Evolutionary conservation across 2,888 invertebrate species (phyloP).

Genomic region (Tenthredo livida): DNA sequence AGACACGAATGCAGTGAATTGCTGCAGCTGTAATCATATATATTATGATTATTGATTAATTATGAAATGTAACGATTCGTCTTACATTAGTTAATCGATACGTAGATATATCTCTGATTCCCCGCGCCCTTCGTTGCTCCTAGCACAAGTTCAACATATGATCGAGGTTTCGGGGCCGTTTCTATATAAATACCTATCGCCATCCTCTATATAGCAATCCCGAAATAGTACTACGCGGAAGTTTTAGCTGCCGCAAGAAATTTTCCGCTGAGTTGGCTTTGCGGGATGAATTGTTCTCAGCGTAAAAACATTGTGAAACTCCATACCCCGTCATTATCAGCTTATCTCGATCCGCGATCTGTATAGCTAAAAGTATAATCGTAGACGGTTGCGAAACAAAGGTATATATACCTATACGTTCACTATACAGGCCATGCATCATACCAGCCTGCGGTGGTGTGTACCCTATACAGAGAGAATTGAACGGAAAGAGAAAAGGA

Average conservation of each 20-base stretch:
- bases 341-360: neutral
- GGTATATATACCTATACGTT: neutral
- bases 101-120: neutral
- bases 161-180: neutral
- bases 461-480: neutral
- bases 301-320: neutral
- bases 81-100: neutral
- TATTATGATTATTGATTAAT: neutral
- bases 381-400: neutral
- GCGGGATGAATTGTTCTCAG: slow-evolving; percentile 7
- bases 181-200: neutral
- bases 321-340: neutral
- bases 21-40: neutral
- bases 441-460: neutral
- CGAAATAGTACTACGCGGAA: neutral
- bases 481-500: neutral
- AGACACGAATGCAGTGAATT: neutral
- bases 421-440: neutral
- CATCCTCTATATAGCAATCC: neutral
- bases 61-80: neutral
- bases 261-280: neutral
- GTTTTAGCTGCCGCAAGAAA: neutral
- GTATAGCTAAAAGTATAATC: neutral
- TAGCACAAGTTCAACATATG: neutral
- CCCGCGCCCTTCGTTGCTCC: neutral